These are phyloP conservation scores for Pogonomyrmex californicus DNA, from an alignment of 1,140 invertebrate species.

Conservation along the genomic window DNA sequence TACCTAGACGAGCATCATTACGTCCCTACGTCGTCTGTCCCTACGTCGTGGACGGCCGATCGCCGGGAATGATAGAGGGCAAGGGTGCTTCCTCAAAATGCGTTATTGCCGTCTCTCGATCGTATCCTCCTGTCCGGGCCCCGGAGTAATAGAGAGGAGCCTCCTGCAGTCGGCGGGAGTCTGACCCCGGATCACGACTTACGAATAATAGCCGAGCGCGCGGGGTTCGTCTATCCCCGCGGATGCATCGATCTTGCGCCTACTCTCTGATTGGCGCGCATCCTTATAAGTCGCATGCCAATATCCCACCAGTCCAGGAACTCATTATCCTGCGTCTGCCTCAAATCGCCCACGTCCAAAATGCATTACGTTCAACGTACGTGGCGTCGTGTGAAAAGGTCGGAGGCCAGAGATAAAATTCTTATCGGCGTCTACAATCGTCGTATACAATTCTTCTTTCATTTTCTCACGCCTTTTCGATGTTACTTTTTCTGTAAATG, in stretches of 20 bases:
- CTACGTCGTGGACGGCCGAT: conserved; percentile 7
- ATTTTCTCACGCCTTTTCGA: conserved; percentile 2
- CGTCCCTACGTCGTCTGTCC: background rate
- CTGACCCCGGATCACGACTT: conserved; percentile 74
- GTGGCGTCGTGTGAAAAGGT: conserved; percentile 60
- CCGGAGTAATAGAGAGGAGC: conserved; percentile 63
- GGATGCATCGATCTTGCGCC: conserved; percentile 72
- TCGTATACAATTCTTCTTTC: conserved; percentile 13
- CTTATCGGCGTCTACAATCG: conserved; percentile 62
- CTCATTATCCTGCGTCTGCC: conserved; percentile 69
- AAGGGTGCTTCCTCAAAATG: conserved; percentile 54
- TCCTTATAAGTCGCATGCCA: conserved; percentile 73
- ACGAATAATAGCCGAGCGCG: conserved; percentile 70
- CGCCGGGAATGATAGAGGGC: conserved; percentile 39
- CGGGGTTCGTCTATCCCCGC: conserved; percentile 61
- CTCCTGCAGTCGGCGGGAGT: conserved; percentile 46
- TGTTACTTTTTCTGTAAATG: background rate
- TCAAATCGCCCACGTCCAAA: conserved; percentile 70
- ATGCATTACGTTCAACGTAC: conserved; percentile 55
- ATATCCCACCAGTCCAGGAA: conserved; percentile 66
- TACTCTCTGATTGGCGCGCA: conserved; percentile 65
- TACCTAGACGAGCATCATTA: conserved; percentile 32
- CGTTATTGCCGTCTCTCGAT: conserved; percentile 68
- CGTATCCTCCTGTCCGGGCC: conserved; percentile 45
- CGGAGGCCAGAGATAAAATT: conserved; percentile 62